phyloP scores from a whole-genome alignment of 2,113 vertebrate genomes.

The Leucopsar rothschildi region DNA sequence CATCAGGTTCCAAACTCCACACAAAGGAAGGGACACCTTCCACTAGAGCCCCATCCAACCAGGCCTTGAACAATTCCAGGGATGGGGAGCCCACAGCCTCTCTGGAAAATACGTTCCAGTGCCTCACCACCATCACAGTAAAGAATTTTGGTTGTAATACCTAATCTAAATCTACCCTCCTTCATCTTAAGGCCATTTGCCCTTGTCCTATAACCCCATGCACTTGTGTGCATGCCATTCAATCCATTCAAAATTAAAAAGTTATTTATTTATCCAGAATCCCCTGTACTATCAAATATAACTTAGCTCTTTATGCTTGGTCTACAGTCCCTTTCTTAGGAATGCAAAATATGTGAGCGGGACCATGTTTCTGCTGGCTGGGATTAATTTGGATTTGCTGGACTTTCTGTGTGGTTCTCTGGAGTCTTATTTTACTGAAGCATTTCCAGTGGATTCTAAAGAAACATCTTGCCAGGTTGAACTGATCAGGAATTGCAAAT shows the following conservation, averaged over 20 bases:
- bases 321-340: not conserved
- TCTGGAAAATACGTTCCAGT: not conserved
- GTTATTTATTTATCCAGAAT: not conserved
- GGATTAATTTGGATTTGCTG: not conserved
- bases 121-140: not conserved
- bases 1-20: fast-evolving
- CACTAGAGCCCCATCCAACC: not conserved
- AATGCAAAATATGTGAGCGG: not conserved
- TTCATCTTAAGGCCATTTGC: not conserved
- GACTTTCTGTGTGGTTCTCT: not conserved
- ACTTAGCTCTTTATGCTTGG: not conserved
- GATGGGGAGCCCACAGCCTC: no score
- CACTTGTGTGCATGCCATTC: not conserved
- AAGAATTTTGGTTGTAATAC: not conserved
- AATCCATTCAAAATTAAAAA: not conserved
- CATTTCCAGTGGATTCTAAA: not conserved
- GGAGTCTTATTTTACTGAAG: not conserved
- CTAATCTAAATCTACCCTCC: not conserved
- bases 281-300: not conserved
- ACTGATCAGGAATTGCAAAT: not conserved
- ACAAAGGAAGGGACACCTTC: not conserved
- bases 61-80: not conserved
- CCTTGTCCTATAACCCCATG: not conserved
- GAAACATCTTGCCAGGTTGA: not conserved
- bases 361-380: not conserved